These are phyloP conservation scores for Pluvianellus socialis DNA, from an alignment of 2,113 vertebrate genomes.

Conservation along the genomic window DNA sequence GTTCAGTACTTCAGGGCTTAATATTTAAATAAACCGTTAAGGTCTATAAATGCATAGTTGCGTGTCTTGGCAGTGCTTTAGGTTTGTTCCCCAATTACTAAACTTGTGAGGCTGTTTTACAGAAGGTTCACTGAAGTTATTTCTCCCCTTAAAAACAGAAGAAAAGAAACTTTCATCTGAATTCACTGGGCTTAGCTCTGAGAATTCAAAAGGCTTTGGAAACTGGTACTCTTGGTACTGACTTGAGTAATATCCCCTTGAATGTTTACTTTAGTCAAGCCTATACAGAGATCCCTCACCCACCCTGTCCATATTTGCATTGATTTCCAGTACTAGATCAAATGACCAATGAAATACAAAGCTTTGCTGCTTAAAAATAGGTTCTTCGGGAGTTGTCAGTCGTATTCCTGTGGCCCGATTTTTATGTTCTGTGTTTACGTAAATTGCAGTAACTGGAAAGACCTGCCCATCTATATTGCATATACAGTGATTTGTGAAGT, in stretches of 20 bases:
- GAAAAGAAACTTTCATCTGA: constrained; percentile 56
- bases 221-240: not conserved
- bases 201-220: constrained; percentile 46
- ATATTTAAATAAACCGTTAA: constrained; percentile 48
- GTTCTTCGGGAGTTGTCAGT: not conserved
- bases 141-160: constrained; percentile 52
- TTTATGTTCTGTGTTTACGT: not conserved
- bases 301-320: not conserved
- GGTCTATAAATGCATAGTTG: constrained; percentile 26
- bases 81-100: constrained; percentile 26
- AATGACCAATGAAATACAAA: not conserved
- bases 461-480: not conserved
- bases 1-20: constrained; percentile 20
- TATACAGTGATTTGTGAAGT: not conserved
- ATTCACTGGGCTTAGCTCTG: constrained; percentile 32
- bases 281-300: not conserved
- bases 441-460: not conserved
- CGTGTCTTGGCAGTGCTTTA: constrained; percentile 21
- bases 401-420: not conserved
- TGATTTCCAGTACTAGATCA: not conserved
- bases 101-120: constrained; percentile 31
- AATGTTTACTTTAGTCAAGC: constrained; percentile 32
- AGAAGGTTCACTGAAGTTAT: constrained; percentile 31
- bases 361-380: not conserved
- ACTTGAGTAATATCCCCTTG: constrained; percentile 18